Conservation (phyloP, 2,113 vertebrate genomes). For the Clupea harengus region DNA sequence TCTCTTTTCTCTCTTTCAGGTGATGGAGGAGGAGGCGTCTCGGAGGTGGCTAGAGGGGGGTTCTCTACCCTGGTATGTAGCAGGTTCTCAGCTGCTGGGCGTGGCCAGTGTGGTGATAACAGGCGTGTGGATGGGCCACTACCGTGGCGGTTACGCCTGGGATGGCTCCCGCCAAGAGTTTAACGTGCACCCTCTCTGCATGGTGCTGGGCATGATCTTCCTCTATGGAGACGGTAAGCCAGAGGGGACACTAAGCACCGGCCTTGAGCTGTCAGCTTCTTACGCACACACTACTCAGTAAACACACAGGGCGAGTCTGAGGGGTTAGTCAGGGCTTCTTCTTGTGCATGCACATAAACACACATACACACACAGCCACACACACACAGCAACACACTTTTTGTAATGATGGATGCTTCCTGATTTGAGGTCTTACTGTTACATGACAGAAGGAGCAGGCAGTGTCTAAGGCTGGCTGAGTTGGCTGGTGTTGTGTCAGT, state of each 20-base stretch:
- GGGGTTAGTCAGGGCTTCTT: too few species aligned
- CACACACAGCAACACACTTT: too few species aligned
- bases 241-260: not conserved
- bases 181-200: conserved; percentile 91
- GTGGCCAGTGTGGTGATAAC: conserved; percentile 76
- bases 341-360: too few species aligned
- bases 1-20: conserved; percentile 23
- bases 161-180: conserved; percentile 76
- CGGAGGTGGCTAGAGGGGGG: conserved; percentile 8
- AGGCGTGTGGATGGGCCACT: conserved; percentile 87
- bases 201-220: conserved; percentile 90
- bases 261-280: not conserved
- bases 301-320: not conserved
- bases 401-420: too few species aligned
- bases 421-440: too few species aligned
- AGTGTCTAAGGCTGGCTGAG: too few species aligned
- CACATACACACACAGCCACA: too few species aligned
- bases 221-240: conserved; percentile 90
- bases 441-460: too few species aligned
- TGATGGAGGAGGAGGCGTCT: conserved; percentile 70
- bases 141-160: conserved; percentile 85
- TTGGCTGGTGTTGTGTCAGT: too few species aligned
- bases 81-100: conserved; percentile 82
- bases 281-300: not conserved
- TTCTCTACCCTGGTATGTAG: conserved; percentile 73